Evolutionary conservation across 2,797 vertebrate genomes (phyloP), one percentile per base, ranked within the genome.

Genomic region (Danio tinwini): DNA sequence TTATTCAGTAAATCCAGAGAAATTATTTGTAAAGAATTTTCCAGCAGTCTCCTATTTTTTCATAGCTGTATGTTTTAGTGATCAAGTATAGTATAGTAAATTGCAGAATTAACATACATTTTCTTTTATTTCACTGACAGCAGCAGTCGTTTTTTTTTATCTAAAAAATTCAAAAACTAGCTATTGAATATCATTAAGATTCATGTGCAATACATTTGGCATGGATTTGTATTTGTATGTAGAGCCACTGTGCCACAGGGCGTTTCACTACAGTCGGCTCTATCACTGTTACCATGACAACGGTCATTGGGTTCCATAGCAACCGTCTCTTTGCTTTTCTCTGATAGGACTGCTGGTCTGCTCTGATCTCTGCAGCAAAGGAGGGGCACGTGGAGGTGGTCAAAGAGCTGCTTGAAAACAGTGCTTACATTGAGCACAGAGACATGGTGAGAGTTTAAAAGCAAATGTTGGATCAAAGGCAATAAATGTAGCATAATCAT

Each of bases 341-440:
- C 70, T 82, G 74, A 5, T 87, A 99, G 98, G 98, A 99, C 90
- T 99, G 97, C 91, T 99, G 98, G 98, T 98, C 97, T 10, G 96
- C 98, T 47, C 95, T 99, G 80, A 97, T 98, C 89, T 97, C 92
- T 0, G 97, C 97, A 58, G 93, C 97, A 37, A 99, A 98, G 87
- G 98, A 98, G 86, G 97, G 97, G 6, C 96, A 99, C 39, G 29
- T 93, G 74, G 95, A 95, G 8, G 90, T 99, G 19, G 96, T 97
- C 61, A 95, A 91, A 74, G 97, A 98, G 76, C 93, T 99, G 2
- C 94, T 99, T 67, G 94, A 93, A 71, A 92, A 90, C 70, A 96
- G 94, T 72, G 97, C 94, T 53, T 96, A 93, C 88, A 90, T 97
- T 76, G 98, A 99, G 86, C 98, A 99, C 90, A 93, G 97, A 21